Base-by-base conservation (phyloP, 2,113 vertebrate species). In the Microtus montanus region DNA sequence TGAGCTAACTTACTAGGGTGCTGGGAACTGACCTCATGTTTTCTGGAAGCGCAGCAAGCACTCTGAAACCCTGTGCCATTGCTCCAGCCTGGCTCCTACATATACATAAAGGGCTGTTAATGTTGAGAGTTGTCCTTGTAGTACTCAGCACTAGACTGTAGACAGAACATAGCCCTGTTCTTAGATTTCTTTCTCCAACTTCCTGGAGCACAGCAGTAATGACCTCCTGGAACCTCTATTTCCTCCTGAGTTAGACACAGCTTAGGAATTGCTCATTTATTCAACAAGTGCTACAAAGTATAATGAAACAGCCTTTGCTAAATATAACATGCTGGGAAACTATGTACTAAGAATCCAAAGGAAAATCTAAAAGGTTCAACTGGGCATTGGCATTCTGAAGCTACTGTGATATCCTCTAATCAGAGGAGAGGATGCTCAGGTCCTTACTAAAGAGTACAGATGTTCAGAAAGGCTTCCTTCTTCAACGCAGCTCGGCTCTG, bases 401-500 rank as follows among this genome's bases (percentile, higher is more conserved):
- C 73, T 33, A 24, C 63, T 38, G 80, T 52, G 54, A 19, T 61
- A 3, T 68, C 38, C 77, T 71, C 19, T 11, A 41, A 63, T 9
- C 15, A 11, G 66, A 52, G 52, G 85, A 87, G 88, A 87, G 64
- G 74, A 26, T 13, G 10, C 35, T 22, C 12, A 2, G 30, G 74
- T 38, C 64, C 75, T 83, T 30, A 5, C 17, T 61, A 52, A 24
- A 10, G 10, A 74, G 68, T 63, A 28, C 3, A 30, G 5, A 11
- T 35, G 74, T 47, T 41, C 63, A 44, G n/a, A 41, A 83, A 44
- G 1, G 12, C 82, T 97, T 66, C 93, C 96, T 96, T 84, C 68
- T 78, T 86, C 44, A 71, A 92, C 70, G 54, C 98, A 99, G 99
- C 97, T 97, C 99, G 7, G 99, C 99, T 1, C 98, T 99, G 90